A percentile compares a stretch with the other conserved stretches of the same genome.
These are phyloP conservation scores for Cacatua alba DNA, from an alignment of 2,113 vertebrate genomes.

Conservation along the genomic window DNA sequence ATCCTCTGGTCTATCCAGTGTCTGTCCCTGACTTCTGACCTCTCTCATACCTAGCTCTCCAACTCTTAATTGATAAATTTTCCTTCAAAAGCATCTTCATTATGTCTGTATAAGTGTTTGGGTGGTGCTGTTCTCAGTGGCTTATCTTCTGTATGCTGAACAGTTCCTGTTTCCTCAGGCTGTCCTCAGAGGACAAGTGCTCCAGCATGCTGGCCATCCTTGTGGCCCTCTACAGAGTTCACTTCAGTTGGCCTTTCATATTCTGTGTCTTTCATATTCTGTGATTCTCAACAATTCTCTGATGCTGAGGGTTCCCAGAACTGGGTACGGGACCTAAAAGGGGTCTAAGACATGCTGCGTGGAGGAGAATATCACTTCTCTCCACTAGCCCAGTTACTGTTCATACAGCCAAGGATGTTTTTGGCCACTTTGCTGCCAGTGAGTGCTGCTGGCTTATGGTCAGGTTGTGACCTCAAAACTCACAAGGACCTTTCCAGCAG, in stretches of 20 bases:
- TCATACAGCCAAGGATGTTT: neutral
- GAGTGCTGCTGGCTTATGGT: rapidly evolving
- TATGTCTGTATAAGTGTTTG: neutral
- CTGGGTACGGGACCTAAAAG: neutral
- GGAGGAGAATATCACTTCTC: neutral
- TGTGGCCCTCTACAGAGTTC: neutral
- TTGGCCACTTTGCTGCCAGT: neutral
- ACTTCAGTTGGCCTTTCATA: neutral
- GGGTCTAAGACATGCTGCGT: neutral
- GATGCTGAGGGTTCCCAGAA: neutral
- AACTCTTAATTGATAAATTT: neutral
- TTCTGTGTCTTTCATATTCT: neutral
- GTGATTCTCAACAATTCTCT: neutral
- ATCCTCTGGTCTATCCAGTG: neutral
- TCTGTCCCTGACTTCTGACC: neutral
- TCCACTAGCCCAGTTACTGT: neutral
- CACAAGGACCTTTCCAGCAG: neutral
- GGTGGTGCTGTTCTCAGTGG: neutral
- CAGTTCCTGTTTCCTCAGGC: neutral
- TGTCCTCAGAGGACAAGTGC: neutral
- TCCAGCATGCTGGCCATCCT: neutral
- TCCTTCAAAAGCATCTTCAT: neutral
- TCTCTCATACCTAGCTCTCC: neutral
- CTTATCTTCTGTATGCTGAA: neutral
- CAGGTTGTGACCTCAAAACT: neutral